phyloP scores from a whole-genome alignment of 2,888 invertebrate species.

The Zeuzera pyrina region DNA sequence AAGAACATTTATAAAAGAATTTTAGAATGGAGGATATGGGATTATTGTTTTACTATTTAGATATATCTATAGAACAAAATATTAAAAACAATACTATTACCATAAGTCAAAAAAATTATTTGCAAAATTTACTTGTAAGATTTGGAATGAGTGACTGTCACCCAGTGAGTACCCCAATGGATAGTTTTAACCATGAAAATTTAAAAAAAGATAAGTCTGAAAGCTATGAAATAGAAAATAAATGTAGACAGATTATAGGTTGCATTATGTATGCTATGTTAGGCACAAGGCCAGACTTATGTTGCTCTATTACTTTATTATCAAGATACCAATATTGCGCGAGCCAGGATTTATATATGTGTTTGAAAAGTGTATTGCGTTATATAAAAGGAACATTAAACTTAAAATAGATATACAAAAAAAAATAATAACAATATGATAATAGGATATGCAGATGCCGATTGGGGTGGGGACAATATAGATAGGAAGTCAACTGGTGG shows the following conservation, averaged over 20 bases:
- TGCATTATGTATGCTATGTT: constrained; percentile 15
- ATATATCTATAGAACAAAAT: no score
- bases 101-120: background rate
- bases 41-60: no score
- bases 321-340: background rate
- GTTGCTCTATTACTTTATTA: background rate
- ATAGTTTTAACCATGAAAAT: constrained; percentile 2
- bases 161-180: background rate
- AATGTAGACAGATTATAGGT: constrained; percentile 10
- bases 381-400: constrained; percentile 12
- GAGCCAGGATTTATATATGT: background rate
- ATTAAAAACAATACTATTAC: background rate
- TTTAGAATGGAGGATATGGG: no score
- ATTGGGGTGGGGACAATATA: no score
- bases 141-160: background rate
- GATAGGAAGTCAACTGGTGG: no score
- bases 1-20: no score
- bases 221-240: constrained; percentile 2
- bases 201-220: constrained; percentile 3
- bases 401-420: constrained; percentile 13
- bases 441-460: no score
- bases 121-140: background rate
- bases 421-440: no score
- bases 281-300: constrained; percentile 9
- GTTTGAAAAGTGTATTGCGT: constrained; percentile 8